Conservation (phyloP, 2,888 invertebrate genomes). For the Caenorhabditis wallacei region DNA sequence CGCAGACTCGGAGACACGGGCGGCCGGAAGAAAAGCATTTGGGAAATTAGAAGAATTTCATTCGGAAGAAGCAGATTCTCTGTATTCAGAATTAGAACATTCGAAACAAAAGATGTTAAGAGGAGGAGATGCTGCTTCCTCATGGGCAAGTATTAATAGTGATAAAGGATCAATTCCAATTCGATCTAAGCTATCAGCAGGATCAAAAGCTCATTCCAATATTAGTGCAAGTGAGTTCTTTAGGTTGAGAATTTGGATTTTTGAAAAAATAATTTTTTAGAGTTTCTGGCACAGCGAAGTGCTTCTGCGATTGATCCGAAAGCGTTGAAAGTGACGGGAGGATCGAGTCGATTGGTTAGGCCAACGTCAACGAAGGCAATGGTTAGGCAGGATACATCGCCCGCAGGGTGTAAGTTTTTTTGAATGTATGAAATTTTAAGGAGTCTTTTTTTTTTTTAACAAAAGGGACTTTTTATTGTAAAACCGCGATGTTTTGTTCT, state of each 20-base stretch:
- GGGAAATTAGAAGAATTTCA: slow-evolving; percentile 49
- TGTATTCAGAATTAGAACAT: slow-evolving; percentile 45
- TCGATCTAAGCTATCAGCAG: slow-evolving; percentile 39
- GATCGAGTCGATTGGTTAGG: slow-evolving; percentile 37
- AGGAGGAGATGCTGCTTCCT: slow-evolving; percentile 57
- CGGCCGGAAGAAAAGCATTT: slow-evolving; percentile 50
- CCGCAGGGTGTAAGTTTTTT: slow-evolving; percentile 41
- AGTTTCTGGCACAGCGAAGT: slow-evolving; percentile 56
- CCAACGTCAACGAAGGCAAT: slow-evolving; percentile 52
- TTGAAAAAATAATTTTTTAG: slow-evolving; percentile 15
- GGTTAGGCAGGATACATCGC: slow-evolving; percentile 55
- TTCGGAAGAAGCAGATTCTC: slow-evolving; percentile 53
- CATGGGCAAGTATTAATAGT: slow-evolving; percentile 59
- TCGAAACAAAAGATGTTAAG: slow-evolving; percentile 57
- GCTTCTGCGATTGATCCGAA: slow-evolving; percentile 60
- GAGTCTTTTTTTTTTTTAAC: too few relatives aligned
- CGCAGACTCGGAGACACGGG: slow-evolving; percentile 55
- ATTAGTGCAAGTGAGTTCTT: slow-evolving; percentile 56
- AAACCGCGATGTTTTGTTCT: too few relatives aligned
- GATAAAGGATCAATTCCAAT: slow-evolving; percentile 54
- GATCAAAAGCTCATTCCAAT: slow-evolving; percentile 43
- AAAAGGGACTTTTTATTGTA: too few relatives aligned
- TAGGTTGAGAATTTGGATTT: not conserved
- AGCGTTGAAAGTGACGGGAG: slow-evolving; percentile 19
- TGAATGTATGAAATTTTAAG: too few relatives aligned